Percentiles rank a stretch among this genome's conserved stretches.
Conservation (phyloP, 2,888 invertebrate species). For the Arrhopalites spinosus region DNA sequence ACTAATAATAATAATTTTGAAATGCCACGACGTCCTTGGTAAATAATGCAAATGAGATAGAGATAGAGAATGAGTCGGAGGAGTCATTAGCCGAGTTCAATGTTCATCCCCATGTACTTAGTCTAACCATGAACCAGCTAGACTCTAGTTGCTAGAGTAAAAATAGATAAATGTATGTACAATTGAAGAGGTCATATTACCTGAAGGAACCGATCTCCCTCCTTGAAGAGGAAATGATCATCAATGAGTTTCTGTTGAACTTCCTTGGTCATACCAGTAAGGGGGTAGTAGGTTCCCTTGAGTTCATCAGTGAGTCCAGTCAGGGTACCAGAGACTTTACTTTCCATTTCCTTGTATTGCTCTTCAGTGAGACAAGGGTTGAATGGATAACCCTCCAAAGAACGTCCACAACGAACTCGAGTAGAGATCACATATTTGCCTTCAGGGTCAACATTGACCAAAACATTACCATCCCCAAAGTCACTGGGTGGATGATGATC, state of each 20-base stretch:
- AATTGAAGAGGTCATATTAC: slow-evolving; percentile 48
- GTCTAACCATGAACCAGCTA: too few species aligned
- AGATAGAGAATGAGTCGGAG: too few species aligned
- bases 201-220: slow-evolving; percentile 85
- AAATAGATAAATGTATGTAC: slow-evolving; percentile 3
- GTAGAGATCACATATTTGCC: slow-evolving; percentile 92
- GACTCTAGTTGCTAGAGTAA: not conserved
- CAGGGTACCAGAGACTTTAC: slow-evolving; percentile 80
- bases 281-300: slow-evolving; percentile 92
- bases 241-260: slow-evolving; percentile 95
- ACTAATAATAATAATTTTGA: too few species aligned
- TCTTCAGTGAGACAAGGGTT: slow-evolving; percentile 96
- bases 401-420: slow-evolving; percentile 94
- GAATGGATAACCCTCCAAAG: slow-evolving; percentile 86
- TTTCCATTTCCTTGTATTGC: slow-evolving; percentile 97
- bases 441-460: slow-evolving; percentile 90
- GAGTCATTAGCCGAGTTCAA: not conserved
- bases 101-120: too few species aligned
- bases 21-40: slow-evolving; percentile 17
- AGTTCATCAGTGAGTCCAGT: slow-evolving; percentile 84
- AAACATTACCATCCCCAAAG: slow-evolving; percentile 89
- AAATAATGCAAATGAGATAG: not conserved
- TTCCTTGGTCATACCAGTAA: slow-evolving; percentile 95
- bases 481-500: slow-evolving; percentile 93
- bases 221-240: slow-evolving; percentile 98